Evolutionary conservation across 1,140 invertebrate species (phyloP).

Genomic region (Calosoma granatense): DNA sequence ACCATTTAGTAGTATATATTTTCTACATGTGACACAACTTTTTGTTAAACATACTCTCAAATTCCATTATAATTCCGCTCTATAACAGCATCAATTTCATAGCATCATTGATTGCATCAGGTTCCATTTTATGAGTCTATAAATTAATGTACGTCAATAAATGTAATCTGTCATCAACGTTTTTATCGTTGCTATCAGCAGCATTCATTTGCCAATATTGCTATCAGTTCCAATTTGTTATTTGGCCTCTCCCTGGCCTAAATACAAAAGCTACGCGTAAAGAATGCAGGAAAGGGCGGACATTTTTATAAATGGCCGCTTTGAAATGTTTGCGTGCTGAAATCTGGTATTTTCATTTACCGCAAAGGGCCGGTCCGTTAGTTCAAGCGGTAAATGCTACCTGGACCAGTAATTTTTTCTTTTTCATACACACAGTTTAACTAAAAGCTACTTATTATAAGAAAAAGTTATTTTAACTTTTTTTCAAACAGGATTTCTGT

Average conservation of each 20-base stretch:
- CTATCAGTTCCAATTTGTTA: background rate
- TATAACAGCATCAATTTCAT: background rate
- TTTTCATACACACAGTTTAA: background rate
- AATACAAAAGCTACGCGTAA: background rate
- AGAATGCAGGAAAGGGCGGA: background rate
- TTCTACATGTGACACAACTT: too few species aligned
- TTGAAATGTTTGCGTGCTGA: background rate
- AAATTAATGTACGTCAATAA: too few species aligned
- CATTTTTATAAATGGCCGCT: background rate
- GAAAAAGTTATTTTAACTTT: background rate
- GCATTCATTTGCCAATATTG: background rate
- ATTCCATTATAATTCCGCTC: background rate
- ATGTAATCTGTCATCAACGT: too few species aligned
- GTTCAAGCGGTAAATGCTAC: background rate
- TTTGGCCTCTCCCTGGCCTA: too few species aligned
- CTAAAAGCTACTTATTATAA: background rate
- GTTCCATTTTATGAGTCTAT: too few species aligned
- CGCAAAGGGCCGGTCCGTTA: background rate
- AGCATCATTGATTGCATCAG: too few species aligned
- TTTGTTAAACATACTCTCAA: too few species aligned
- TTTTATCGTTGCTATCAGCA: background rate
- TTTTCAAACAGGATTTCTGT: background rate
- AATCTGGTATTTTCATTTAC: slow-evolving; percentile 1
- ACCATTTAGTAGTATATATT: too few species aligned
- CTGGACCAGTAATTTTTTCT: background rate